These are phyloP conservation scores for Leucopternis melanops DNA, from an alignment of 2,113 vertebrate species.

Conservation along the genomic window DNA sequence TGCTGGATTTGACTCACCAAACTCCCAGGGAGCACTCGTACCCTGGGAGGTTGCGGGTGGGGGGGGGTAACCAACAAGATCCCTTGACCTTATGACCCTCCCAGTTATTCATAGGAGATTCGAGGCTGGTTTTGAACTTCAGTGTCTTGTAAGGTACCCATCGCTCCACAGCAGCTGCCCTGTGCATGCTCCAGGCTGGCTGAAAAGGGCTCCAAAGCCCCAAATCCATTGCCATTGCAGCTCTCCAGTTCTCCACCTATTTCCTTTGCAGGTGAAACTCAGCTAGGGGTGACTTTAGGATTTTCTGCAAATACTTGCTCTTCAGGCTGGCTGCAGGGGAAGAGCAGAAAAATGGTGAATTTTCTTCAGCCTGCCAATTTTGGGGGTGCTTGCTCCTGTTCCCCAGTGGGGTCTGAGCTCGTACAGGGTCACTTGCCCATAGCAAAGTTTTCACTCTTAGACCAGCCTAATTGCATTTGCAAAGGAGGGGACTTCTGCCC, in stretches of 20 bases:
- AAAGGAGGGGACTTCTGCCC: neutral
- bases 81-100: too few species aligned
- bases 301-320: neutral
- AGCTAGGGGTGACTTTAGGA: fast-evolving
- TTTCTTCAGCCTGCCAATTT: neutral
- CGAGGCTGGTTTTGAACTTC: neutral
- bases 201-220: neutral
- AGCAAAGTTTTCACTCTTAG: neutral
- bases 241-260: neutral
- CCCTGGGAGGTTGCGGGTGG: too few species aligned
- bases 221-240: fast-evolving
- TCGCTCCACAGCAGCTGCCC: neutral
- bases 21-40: neutral
- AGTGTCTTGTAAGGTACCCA: fast-evolving
- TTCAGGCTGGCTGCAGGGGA: neutral
- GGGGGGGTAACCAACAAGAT: too few species aligned
- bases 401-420: neutral
- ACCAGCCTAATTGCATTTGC: neutral
- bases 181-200: neutral
- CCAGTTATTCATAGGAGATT: neutral
- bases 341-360: neutral
- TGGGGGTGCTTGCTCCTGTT: neutral
- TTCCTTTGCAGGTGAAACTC: neutral
- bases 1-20: neutral
- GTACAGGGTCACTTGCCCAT: fast-evolving